Conservation (phyloP, 1,140 invertebrate species). For the Oreohelix idahoensis region DNA sequence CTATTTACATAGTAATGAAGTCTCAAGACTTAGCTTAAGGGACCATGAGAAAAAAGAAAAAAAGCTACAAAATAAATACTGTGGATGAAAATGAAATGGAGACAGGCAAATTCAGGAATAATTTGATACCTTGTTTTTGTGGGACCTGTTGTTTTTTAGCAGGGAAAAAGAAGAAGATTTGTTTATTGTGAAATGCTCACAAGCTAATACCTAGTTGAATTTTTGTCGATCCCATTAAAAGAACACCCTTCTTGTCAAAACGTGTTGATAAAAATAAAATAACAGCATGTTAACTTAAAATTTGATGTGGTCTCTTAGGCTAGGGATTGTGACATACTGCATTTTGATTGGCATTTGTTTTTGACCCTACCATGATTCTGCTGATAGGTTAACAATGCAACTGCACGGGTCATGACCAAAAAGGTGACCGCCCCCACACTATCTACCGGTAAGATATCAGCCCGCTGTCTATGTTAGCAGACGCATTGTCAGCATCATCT, state of each 20-base stretch:
- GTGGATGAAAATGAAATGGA: no score
- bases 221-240: no score
- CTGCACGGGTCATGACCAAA: constrained; percentile 97
- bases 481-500: not conserved
- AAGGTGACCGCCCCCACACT: constrained; percentile 87
- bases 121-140: no score
- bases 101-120: no score
- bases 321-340: constrained; percentile 17
- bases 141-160: no score
- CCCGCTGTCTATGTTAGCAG: not conserved
- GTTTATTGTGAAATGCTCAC: no score
- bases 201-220: no score
- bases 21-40: constrained; percentile 17
- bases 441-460: constrained; percentile 86
- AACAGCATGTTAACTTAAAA: not conserved
- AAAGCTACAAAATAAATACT: no score
- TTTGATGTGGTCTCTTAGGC: not conserved
- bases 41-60: not conserved
- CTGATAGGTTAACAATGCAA: constrained; percentile 94
- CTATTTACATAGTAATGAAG: not conserved
- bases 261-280: not conserved
- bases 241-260: not conserved
- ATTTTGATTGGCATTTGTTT: constrained; percentile 43
- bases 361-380: constrained; percentile 43
- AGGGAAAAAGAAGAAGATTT: no score